These are phyloP conservation scores for Gonioctena quinquepunctata DNA, from an alignment of 1,140 invertebrate genomes.

Conservation along the genomic window DNA sequence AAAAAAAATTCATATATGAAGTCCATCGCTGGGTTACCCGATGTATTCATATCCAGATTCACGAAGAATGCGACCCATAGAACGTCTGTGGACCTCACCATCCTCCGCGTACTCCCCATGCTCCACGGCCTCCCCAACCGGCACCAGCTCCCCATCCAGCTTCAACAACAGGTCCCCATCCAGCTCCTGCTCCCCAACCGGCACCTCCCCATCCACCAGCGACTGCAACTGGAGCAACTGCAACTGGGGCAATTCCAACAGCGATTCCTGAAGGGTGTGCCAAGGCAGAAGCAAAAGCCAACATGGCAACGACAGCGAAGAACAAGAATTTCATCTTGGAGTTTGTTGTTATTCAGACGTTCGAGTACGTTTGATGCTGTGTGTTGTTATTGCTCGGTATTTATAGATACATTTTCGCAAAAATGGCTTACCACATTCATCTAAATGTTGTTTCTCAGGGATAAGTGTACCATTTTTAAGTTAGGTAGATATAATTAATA, in stretches of 20 bases:
- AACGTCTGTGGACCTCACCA: background rate
- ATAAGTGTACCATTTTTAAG: no score
- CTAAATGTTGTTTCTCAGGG: no score
- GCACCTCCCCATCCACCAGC: background rate
- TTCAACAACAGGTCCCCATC: background rate
- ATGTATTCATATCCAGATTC: background rate
- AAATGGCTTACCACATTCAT: no score
- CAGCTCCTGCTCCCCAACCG: background rate
- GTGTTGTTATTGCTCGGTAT: background rate
- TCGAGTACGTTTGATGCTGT: background rate
- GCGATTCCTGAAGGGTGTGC: constrained; percentile 3
- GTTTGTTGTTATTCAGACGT: background rate
- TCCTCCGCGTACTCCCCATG: background rate
- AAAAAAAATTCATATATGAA: no score
- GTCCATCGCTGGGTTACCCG: background rate
- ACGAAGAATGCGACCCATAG: background rate
- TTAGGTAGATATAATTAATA: no score
- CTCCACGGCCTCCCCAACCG: constrained; percentile 14
- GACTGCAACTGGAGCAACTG: background rate
- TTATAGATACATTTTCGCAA: background rate
- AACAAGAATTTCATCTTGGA: constrained; percentile 3
- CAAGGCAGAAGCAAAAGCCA: background rate
- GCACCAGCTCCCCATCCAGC: background rate
- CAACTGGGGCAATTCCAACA: background rate
- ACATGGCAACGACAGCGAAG: constrained; percentile 7